These are phyloP conservation scores for Eumacrocentrus americanus DNA, from an alignment of 2,888 invertebrate species.

Conservation along the genomic window DNA sequence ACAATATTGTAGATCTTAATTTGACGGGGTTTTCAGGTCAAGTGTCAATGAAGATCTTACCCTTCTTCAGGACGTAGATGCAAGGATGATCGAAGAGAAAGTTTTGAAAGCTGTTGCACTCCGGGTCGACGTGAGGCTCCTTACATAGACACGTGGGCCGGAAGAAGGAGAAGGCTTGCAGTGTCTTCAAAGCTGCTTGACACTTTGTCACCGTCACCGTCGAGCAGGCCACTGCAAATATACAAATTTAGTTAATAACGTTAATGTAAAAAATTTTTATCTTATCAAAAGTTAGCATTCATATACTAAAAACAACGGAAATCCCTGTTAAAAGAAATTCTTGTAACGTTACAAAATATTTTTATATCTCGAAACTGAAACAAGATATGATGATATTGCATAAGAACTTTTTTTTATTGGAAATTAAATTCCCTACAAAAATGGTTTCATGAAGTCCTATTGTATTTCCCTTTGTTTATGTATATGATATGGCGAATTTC, in stretches of 20 bases:
- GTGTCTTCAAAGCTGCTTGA: constrained; percentile 85
- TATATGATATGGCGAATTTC: no score
- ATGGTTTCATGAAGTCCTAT: no score
- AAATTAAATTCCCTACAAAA: background rate
- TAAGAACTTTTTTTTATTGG: no score
- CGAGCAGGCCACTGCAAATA: constrained; percentile 83
- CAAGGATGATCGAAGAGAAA: constrained; percentile 94
- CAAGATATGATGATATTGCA: no score
- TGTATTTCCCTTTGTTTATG: no score
- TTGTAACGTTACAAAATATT: background rate
- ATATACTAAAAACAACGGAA: no score
- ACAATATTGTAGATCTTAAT: no score
- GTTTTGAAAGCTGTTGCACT: constrained; percentile 91
- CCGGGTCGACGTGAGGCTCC: constrained; percentile 88
- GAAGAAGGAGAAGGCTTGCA: constrained; percentile 92
- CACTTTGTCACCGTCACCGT: constrained; percentile 93
- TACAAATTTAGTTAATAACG: constrained; percentile 4
- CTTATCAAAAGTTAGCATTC: no score
- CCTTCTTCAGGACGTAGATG: constrained; percentile 87
- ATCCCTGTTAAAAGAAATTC: background rate
- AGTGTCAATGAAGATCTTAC: constrained; percentile 69
- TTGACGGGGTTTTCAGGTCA: no score
- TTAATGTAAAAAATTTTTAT: background rate
- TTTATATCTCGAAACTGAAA: background rate
- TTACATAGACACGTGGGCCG: constrained; percentile 91